Percentiles rank a stretch among this genome's conserved stretches.
Conservation (phyloP, 2,888 invertebrate genomes). For the Leptinotarsa tumamoca region DNA sequence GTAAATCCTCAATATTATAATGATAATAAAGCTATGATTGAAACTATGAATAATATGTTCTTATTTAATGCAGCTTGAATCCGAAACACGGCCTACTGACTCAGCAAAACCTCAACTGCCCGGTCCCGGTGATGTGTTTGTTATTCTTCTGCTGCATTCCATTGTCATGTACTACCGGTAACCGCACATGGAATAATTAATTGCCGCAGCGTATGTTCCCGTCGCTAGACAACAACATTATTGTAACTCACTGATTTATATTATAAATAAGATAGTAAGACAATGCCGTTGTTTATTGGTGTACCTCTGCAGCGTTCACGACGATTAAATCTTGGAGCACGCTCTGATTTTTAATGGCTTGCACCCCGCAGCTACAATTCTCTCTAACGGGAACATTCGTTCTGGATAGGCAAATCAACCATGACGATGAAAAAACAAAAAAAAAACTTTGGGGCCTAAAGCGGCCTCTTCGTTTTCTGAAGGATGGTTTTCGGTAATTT, state of each 20-base stretch:
- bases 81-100: not conserved
- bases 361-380: conserved; percentile 38
- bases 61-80: not conserved
- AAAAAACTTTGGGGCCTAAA: not conserved
- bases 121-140: conserved; percentile 2
- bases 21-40: no score
- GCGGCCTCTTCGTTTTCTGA: not conserved
- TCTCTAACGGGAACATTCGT: conserved; percentile 35
- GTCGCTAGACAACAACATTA: conserved; percentile 37
- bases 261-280: conserved; percentile 38
- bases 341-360: conserved; percentile 38
- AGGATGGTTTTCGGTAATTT: not conserved
- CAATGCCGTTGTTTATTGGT: conserved; percentile 35
- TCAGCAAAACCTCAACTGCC: not conserved
- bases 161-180: conserved; percentile 37
- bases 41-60: not conserved
- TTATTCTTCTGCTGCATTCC: conserved; percentile 32
- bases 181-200: conserved; percentile 40
- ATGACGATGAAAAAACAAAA: not conserved
- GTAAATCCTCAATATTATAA: no score
- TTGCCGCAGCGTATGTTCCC: conserved; percentile 32
- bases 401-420: conserved; percentile 18
- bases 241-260: conserved; percentile 42
- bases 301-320: conserved; percentile 14
- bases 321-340: conserved; percentile 40